Evolutionary conservation across 2,888 invertebrate species (phyloP).

Genomic region (Mellilla xanthometata): DNA sequence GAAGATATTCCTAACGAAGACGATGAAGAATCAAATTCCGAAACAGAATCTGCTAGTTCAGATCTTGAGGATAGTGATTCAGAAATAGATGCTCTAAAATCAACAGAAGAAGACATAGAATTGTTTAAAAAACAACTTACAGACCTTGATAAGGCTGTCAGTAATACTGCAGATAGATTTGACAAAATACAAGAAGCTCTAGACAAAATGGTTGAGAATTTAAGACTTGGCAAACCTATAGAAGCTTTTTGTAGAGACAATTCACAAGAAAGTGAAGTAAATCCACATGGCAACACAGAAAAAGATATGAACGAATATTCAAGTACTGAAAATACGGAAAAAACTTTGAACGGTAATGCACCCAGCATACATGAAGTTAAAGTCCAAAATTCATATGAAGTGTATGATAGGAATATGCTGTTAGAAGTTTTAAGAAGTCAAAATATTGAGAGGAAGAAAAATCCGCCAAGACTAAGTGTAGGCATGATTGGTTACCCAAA

Average conservation of each 20-base stretch:
- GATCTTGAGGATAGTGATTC: conserved; percentile 51
- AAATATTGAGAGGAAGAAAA: conserved; percentile 69
- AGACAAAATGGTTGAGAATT: conserved; percentile 62
- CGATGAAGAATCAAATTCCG: conserved; percentile 41
- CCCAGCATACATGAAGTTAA: conserved; percentile 20
- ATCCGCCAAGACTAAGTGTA: conserved; percentile 87
- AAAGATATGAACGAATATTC: neutral
- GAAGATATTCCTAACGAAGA: conserved; percentile 27
- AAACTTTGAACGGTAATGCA: conserved; percentile 14
- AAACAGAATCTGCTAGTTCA: conserved; percentile 58
- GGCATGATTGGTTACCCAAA: conserved; percentile 99
- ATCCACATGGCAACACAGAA: too few relatives aligned
- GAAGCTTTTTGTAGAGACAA: conserved; percentile 42
- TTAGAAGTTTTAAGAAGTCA: conserved; percentile 86
- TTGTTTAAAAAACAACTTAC: conserved; percentile 76
- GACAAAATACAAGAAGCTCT: conserved; percentile 78
- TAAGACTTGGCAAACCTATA: conserved; percentile 60
- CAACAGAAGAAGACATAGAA: conserved; percentile 66
- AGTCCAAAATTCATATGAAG: conserved; percentile 78
- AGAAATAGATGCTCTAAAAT: conserved; percentile 49
- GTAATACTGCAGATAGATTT: conserved; percentile 79
- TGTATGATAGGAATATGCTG: conserved; percentile 87
- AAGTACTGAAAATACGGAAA: conserved; percentile 14
- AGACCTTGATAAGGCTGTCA: conserved; percentile 78
- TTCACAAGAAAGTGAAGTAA: neutral